Base-by-base conservation (phyloP, 2,797 vertebrate genomes). In the Lates japonicus region DNA sequence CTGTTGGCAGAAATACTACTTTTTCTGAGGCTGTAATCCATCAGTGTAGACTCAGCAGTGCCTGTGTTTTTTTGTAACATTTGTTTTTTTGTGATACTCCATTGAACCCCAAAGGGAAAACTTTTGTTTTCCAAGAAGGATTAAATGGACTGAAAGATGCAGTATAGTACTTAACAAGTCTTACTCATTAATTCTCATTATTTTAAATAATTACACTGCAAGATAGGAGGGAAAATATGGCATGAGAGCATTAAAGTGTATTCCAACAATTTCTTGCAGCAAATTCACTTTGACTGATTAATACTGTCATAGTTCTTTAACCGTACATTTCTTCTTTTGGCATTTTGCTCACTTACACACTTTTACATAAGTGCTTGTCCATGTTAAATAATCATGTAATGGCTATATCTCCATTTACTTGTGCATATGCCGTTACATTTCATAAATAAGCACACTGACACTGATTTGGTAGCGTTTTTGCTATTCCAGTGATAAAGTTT, bases 11-110 rank as follows among this genome's bases (percentile, higher is more conserved):
- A 68, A 54, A 31, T 52, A 37, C 4, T 11, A 22, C 51, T 58
- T 63, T 0, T 20, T 75, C 54, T 61, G 14, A 66, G 37, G 51
- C 69, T 59, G 17, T 82, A 76, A 89, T 83, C 85, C 62, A 79
- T 81, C 78, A 69, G 65, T 58, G 51, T 80, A 46, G 52, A 59
- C 65, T 51, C 64, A 54, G 22, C 73, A 19, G 12, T 49, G 39
- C n/a, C 46, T 81, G 31, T 29, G 25, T 29, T 29, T 65, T 76
- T 33, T 64, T 79, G 55, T 64, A 52, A 61, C 60, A 58, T 57
- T 66, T 37, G 35, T 70, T 49, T 61, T 61, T 51, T 29, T 42
- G 37, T 80, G 37, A 76, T 61, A 58, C 66, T 75, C 14, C 29
- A 68, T 70, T 74, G 54, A 71, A 82, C 65, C 61, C 61, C 51